Evolutionary conservation across 2,888 invertebrate genomes (phyloP).

Genomic region (Leistus spinibarbis): DNA sequence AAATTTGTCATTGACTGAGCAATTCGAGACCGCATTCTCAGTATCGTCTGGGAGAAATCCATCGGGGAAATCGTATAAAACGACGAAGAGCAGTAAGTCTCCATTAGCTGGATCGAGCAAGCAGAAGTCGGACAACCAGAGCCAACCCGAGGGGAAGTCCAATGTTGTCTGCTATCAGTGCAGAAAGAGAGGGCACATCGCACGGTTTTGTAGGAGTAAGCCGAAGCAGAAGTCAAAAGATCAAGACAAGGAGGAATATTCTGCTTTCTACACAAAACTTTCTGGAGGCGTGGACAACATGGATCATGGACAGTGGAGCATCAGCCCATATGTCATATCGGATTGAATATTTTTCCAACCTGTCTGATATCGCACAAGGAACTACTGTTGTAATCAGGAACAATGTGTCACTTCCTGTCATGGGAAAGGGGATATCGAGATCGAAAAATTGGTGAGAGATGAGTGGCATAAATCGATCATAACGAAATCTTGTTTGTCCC

Average conservation of each 20-base stretch:
- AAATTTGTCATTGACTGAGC: conserved; percentile 14
- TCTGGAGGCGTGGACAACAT: background rate
- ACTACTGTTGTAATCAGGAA: conserved; percentile 43
- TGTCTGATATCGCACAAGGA: conserved; percentile 33
- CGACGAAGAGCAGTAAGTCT: background rate
- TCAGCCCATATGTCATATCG: conserved; percentile 44
- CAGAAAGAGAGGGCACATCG: conserved; percentile 39
- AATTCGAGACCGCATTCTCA: conserved; percentile 24
- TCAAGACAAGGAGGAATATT: conserved; percentile 6
- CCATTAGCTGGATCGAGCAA: background rate
- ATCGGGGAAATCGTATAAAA: background rate
- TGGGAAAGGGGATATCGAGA: conserved; percentile 44
- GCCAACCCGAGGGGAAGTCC: conserved; percentile 14
- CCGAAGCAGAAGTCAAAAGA: background rate
- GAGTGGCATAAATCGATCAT: conserved; percentile 44
- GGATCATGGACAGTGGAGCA: conserved; percentile 46
- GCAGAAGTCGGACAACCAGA: conserved; percentile 15
- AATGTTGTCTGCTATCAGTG: conserved; percentile 19
- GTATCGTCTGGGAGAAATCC: conserved; percentile 5
- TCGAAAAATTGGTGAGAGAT: conserved; percentile 44
- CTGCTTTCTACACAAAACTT: conserved; percentile 8
- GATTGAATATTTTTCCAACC: conserved; percentile 36
- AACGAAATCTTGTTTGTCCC: conserved; percentile 48
- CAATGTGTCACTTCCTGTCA: conserved; percentile 42
- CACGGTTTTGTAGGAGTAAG: conserved; percentile 28